Evolutionary conservation across 2,888 invertebrate species (phyloP).

Genomic region (Mellilla xanthometata): DNA sequence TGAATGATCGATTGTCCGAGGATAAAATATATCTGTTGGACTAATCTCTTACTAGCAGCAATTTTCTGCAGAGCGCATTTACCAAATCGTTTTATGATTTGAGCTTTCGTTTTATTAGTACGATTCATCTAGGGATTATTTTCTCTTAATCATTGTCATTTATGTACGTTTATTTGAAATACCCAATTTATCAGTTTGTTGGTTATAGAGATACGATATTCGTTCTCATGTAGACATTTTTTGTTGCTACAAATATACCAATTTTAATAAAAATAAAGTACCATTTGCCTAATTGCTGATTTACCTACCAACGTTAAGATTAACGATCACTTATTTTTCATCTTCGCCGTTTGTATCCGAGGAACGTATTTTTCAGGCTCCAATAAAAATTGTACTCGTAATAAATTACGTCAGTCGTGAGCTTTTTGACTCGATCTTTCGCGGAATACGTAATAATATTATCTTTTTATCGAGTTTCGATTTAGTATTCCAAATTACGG

Average conservation of each 20-base stretch:
- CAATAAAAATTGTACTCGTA: slow-evolving; percentile 37
- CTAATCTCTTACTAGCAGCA: slow-evolving; percentile 1
- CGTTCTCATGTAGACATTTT: background rate
- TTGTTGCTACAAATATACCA: slow-evolving; percentile 1
- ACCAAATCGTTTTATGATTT: no score
- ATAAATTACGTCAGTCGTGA: slow-evolving; percentile 39
- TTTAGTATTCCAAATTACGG: slow-evolving; percentile 16
- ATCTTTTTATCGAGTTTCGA: slow-evolving; percentile 36
- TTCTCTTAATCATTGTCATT: background rate
- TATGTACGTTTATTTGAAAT: background rate
- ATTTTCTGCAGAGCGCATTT: background rate
- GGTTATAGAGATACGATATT: background rate
- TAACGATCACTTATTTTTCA: slow-evolving; percentile 16
- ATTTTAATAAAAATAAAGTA: slow-evolving; percentile 14
- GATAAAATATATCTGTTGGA: slow-evolving; percentile 3
- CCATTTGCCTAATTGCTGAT: slow-evolving; percentile 20
- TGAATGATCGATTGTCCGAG: slow-evolving; percentile 9
- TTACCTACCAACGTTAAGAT: slow-evolving; percentile 16
- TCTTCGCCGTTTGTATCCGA: slow-evolving; percentile 27
- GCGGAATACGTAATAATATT: slow-evolving; percentile 14
- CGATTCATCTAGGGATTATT: no score
- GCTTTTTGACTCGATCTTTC: slow-evolving; percentile 26
- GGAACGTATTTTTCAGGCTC: slow-evolving; percentile 34
- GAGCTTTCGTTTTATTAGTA: no score
- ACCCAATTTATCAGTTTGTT: background rate